Percentiles rank a stretch among this genome's conserved stretches.
Conservation (phyloP, 2,113 vertebrate species). For the rat (Rattus norvegicus) region DNA sequence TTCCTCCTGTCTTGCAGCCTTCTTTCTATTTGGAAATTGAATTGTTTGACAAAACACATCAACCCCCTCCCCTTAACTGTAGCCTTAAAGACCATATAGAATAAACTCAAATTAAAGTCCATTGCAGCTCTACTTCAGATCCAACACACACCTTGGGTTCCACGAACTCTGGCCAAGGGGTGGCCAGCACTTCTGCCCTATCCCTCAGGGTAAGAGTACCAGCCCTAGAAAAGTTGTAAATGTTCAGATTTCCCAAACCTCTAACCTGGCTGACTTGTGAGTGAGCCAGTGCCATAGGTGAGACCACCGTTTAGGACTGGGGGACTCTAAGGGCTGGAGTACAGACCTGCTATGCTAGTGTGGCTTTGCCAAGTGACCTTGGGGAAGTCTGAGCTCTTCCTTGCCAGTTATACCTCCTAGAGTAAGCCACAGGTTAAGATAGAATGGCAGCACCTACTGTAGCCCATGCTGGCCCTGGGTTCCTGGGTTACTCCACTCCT, state of each 20-base stretch:
- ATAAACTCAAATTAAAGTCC: background rate
- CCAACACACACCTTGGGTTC: background rate
- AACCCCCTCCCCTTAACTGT: background rate
- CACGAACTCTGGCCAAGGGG: background rate
- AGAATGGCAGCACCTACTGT: background rate
- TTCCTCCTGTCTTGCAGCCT: no score
- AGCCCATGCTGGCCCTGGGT: background rate
- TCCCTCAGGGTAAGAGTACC: background rate
- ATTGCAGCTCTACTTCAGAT: background rate
- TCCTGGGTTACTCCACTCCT: background rate
- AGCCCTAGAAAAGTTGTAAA: background rate
- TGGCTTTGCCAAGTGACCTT: slow-evolving; percentile 73
- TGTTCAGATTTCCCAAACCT: background rate
- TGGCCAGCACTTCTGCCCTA: background rate
- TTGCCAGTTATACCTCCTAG: background rate
- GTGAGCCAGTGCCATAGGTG: background rate
- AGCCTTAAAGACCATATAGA: background rate
- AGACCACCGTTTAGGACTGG: background rate
- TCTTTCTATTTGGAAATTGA: background rate
- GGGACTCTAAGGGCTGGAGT: background rate
- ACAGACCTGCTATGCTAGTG: background rate
- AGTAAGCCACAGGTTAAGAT: background rate
- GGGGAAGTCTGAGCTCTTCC: slow-evolving; percentile 11
- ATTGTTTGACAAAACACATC: background rate
- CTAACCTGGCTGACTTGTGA: background rate